These are phyloP conservation scores for Sycophila texana DNA, from an alignment of 2,888 invertebrate genomes.

Conservation along the genomic window DNA sequence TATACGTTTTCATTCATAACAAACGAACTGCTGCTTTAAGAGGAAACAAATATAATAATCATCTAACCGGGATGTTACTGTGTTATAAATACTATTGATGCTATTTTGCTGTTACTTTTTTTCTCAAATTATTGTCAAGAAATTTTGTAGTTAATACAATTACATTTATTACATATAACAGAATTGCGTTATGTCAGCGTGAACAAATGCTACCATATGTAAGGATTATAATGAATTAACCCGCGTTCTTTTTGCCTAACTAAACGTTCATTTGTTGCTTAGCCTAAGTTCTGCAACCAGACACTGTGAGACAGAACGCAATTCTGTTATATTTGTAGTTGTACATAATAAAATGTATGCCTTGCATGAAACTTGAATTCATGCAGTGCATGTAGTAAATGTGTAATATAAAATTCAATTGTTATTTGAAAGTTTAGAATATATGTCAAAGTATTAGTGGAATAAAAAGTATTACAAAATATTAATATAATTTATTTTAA, in stretches of 20 bases:
- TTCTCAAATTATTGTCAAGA: conserved; percentile 15
- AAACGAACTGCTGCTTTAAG: neutral
- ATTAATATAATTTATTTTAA: conserved; percentile 36
- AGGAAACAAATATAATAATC: conserved; percentile 14
- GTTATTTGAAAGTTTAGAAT: conserved; percentile 49
- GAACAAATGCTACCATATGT: no score
- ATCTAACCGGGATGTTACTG: conserved; percentile 21
- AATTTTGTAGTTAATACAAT: conserved; percentile 4
- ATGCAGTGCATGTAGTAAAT: conserved; percentile 42
- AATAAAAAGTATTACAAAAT: conserved; percentile 55
- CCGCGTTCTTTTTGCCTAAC: no score
- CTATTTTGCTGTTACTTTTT: conserved; percentile 16
- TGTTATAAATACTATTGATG: conserved; percentile 28
- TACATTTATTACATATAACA: neutral
- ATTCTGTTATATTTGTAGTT: conserved; percentile 35
- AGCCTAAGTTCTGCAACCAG: no score
- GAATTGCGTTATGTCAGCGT: no score
- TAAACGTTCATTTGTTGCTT: no score
- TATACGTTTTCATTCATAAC: neutral
- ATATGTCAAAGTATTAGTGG: conserved; percentile 53
- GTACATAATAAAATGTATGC: conserved; percentile 20
- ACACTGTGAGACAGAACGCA: no score
- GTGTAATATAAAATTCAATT: conserved; percentile 53
- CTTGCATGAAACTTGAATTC: conserved; percentile 16
- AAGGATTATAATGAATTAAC: no score